Evolutionary conservation across 2,797 vertebrate genomes (phyloP).

Genomic region (Ara ararauna): DNA sequence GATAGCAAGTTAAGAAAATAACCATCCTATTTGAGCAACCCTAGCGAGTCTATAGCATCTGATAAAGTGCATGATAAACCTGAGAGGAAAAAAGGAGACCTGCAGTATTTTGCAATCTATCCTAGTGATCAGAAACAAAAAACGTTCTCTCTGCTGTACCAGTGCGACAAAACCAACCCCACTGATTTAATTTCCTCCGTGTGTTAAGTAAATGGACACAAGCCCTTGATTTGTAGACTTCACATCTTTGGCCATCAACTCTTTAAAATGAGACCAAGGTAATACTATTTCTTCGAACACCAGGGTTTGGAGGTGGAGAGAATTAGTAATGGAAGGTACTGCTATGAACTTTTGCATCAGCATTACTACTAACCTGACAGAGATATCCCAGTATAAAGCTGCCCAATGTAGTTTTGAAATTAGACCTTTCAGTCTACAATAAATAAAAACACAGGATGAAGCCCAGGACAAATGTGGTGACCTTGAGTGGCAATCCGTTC

Average conservation of each 20-base stretch:
- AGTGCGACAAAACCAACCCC: not conserved
- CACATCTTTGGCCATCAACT: not conserved
- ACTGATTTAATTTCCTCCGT: not conserved
- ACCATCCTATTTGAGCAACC: not conserved
- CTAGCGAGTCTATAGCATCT: not conserved
- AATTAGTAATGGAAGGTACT: not conserved
- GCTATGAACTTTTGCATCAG: not conserved
- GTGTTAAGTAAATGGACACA: not conserved
- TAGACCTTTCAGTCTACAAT: not conserved
- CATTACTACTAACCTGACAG: not conserved
- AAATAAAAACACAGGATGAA: not conserved
- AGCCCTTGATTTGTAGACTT: not conserved
- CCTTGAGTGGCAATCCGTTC: not conserved
- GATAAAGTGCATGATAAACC: constrained; percentile 50
- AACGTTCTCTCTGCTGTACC: not conserved
- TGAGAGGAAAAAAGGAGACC: not conserved
- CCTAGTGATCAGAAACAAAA: not conserved
- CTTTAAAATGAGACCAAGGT: not conserved
- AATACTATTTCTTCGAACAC: not conserved
- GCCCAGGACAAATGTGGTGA: not conserved
- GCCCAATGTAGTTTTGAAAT: not conserved
- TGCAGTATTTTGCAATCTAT: constrained; percentile 12
- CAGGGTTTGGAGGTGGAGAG: not conserved
- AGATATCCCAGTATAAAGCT: not conserved
- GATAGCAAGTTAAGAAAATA: constrained; percentile 38